Evolutionary conservation across 92 coral and sea anemone genomes (phyloP), one percentile per base, ranked within the genome.

Genomic region (Bergia sp.): DNA sequence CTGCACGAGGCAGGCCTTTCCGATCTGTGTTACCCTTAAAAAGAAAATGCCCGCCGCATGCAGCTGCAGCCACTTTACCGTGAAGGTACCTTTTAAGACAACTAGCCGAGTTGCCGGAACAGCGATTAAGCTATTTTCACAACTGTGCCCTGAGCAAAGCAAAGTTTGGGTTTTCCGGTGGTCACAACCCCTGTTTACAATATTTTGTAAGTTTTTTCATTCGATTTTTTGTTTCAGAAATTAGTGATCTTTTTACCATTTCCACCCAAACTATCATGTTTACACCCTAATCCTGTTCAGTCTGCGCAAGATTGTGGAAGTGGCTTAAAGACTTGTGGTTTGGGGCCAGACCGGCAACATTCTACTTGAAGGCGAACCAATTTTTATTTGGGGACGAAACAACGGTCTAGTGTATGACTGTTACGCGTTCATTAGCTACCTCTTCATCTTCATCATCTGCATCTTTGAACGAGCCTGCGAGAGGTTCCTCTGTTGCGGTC

Each of bases 401-500:
- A 1, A 12, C 0, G 0, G 10, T 57, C n/a, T 67, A 84, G 21
- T 71, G 79, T 84, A 84, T 84, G 13, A 84, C 87, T 43, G 87
- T 84, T 23, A 84, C 79, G 12, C 79, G 87, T 71, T 84, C 87
- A 36, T 84, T 37, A 0, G 87, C 87, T 29, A 84, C 45, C 76
- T 82, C 76, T 13, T 64, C 76, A 29, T 71, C 87, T 12, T 79
- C 82, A 3, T 91, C 91, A 37, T 90, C 90, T 7, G 91, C 96
- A 66, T 84, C 87, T 44, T 84, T 84, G 78, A 64, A 84, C 23
- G 89, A 42, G 45, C 95, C 92, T 3, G 85, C 95, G 92, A 94
- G 85, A 39, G 96, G 93, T 87, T 94, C 90, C 40, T 92, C 95
- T 8, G 91, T 91, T 38, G 91, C 72, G n/a, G 93, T 82, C 47